Evolutionary conservation across 2,888 invertebrate genomes (phyloP).

Genomic region (Dasypolia templi): DNA sequence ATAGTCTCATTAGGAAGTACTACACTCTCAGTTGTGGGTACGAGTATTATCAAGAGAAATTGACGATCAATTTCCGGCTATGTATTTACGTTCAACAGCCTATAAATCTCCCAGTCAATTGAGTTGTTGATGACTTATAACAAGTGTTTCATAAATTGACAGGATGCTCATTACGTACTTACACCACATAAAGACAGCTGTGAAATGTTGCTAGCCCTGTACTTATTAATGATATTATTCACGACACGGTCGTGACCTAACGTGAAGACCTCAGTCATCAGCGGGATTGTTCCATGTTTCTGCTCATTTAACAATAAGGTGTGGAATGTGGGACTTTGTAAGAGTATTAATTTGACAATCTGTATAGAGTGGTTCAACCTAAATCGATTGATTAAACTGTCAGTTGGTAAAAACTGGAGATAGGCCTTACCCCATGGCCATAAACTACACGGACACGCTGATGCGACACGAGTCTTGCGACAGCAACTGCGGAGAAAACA

Average conservation of each 20-base stretch:
- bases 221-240: slow-evolving; percentile 50
- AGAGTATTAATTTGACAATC: slow-evolving; percentile 45
- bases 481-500: neutral
- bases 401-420: neutral
- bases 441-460: neutral
- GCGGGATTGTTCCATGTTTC: slow-evolving; percentile 52
- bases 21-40: neutral
- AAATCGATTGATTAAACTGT: too few relatives aligned
- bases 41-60: slow-evolving; percentile 19
- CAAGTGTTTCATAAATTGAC: slow-evolving; percentile 53
- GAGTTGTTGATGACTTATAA: slow-evolving; percentile 54
- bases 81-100: neutral
- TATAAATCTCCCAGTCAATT: slow-evolving; percentile 57
- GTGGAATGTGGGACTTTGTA: slow-evolving; percentile 40
- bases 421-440: neutral
- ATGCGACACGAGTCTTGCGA: neutral
- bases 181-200: slow-evolving; percentile 32
- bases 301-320: slow-evolving; percentile 52
- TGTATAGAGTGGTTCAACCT: too few relatives aligned
- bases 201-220: slow-evolving; percentile 57
- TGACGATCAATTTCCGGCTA: slow-evolving; percentile 22
- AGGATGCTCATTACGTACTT: slow-evolving; percentile 50
- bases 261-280: slow-evolving; percentile 48
- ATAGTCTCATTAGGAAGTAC: slow-evolving; percentile 23
- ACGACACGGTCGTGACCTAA: slow-evolving; percentile 50